These are phyloP conservation scores for Frankliniella fusca DNA, from an alignment of 2,888 invertebrate genomes.

Conservation along the genomic window DNA sequence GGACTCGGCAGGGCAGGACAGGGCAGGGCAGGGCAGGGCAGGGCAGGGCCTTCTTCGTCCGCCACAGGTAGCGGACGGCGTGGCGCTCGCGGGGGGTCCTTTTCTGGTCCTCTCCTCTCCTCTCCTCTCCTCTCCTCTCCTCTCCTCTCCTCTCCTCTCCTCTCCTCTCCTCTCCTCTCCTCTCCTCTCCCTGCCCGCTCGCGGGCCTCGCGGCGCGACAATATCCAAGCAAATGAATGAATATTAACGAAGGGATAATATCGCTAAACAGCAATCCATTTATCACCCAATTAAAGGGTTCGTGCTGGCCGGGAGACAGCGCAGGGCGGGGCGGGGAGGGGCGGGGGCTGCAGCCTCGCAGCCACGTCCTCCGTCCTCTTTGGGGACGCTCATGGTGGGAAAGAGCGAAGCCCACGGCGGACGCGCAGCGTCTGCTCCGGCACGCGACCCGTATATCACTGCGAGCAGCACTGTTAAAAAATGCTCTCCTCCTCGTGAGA, in stretches of 20 bases:
- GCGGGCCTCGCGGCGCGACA: not conserved
- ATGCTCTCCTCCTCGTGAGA: not conserved
- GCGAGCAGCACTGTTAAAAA: not conserved
- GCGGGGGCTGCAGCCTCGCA: too few species aligned
- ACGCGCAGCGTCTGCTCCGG: not conserved
- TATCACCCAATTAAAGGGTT: conserved; percentile 5
- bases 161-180: too few species aligned
- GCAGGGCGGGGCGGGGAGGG: too few species aligned
- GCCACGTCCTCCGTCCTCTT: not conserved
- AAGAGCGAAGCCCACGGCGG: not conserved
- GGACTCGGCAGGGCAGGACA: too few species aligned
- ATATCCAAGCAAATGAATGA: conserved; percentile 21
- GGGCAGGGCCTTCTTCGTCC: too few species aligned
- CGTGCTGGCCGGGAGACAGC: not conserved
- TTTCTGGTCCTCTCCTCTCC: too few species aligned
- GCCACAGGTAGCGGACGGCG: too few species aligned
- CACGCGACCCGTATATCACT: conserved; percentile 22
- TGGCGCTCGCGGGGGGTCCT: too few species aligned
- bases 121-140: too few species aligned
- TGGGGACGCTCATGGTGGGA: not conserved
- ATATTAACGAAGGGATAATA: conserved; percentile 21
- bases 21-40: too few species aligned
- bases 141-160: too few species aligned
- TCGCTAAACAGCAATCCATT: conserved; percentile 24
- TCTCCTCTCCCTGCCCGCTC: not conserved